phyloP scores from a whole-genome alignment of 2,113 vertebrate genomes.

The Forbesichthys agassizii region DNA sequence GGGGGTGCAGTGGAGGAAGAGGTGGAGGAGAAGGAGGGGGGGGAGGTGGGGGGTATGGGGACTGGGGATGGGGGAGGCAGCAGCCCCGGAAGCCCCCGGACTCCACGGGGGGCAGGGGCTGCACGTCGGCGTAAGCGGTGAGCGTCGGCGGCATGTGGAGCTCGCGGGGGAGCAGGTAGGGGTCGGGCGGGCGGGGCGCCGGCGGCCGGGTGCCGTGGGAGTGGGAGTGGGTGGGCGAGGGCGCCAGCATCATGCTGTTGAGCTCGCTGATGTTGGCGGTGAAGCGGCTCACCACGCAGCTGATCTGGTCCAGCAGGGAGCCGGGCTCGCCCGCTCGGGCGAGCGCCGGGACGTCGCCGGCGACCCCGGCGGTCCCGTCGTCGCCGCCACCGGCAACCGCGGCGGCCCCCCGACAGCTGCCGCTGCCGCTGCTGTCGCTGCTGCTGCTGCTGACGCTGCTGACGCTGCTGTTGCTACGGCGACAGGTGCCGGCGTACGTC shows the following conservation, averaged over 20 bases:
- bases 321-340: constrained; percentile 78
- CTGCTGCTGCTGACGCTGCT: constrained; percentile 30
- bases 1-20: constrained; percentile 37
- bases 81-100: constrained; percentile 74
- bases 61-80: constrained; percentile 49
- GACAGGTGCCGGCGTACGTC: constrained; percentile 80
- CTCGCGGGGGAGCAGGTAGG: constrained; percentile 88
- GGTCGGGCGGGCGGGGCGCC: constrained; percentile 75
- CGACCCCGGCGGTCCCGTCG: constrained; percentile 43
- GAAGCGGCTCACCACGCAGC: constrained; percentile 96
- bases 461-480: constrained; percentile 56
- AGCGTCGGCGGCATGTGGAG: constrained; percentile 87
- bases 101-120: constrained; percentile 88
- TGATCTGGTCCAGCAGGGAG: constrained; percentile 97
- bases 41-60: constrained; percentile 47
- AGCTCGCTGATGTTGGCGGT: constrained; percentile 96
- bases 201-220: constrained; percentile 60
- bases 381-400: constrained; percentile 42
- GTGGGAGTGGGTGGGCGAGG: constrained; percentile 64
- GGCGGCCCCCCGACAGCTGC: constrained; percentile 12
- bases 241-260: constrained; percentile 93
- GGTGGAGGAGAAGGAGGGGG: constrained; percentile 41
- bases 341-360: constrained; percentile 73
- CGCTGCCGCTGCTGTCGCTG: constrained; percentile 13
- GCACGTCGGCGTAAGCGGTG: constrained; percentile 94